A percentile compares a stretch with the other conserved stretches of the same genome.
phyloP scores from a whole-genome alignment of 64 coral and sea anemone genomes.

The Montipora cactus region DNA sequence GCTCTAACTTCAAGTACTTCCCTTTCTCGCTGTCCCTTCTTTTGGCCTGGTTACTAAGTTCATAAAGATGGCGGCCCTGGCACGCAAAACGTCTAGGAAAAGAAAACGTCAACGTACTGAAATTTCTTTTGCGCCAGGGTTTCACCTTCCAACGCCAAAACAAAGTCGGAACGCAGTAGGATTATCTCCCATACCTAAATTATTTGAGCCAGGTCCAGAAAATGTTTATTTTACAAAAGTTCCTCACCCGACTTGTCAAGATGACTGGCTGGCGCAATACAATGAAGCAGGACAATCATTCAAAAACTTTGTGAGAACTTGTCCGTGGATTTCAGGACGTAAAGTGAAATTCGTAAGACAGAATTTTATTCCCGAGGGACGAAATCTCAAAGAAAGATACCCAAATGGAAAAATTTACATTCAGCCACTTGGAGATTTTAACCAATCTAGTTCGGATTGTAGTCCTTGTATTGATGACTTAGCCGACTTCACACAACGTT shows the following conservation, averaged over 20 bases:
- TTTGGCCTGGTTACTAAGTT: slow-evolving; percentile 17
- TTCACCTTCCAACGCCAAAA: slow-evolving; percentile 69
- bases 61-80: slow-evolving; percentile 65
- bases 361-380: slow-evolving; percentile 62
- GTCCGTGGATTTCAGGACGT: slow-evolving; percentile 75
- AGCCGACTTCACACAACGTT: slow-evolving; percentile 69
- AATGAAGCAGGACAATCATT: slow-evolving; percentile 79
- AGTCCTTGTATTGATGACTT: slow-evolving; percentile 64
- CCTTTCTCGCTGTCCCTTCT: too few species aligned
- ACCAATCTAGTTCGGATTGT: background rate
- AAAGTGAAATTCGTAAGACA: slow-evolving; percentile 60
- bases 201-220: slow-evolving; percentile 35
- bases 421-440: slow-evolving; percentile 81
- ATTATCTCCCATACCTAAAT: background rate
- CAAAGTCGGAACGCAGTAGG: slow-evolving; percentile 74
- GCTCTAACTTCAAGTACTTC: too few species aligned
- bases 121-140: slow-evolving; percentile 66
- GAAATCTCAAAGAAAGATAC: slow-evolving; percentile 70
- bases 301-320: slow-evolving; percentile 71
- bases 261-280: slow-evolving; percentile 85
- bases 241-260: slow-evolving; percentile 48
- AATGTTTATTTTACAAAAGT: slow-evolving; percentile 58
- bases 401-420: slow-evolving; percentile 87
- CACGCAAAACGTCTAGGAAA: slow-evolving; percentile 3
- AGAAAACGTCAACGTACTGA: slow-evolving; percentile 21